Base-by-base conservation (phyloP, 2,888 invertebrate species). In the Lamellibrachia columna region DNA sequence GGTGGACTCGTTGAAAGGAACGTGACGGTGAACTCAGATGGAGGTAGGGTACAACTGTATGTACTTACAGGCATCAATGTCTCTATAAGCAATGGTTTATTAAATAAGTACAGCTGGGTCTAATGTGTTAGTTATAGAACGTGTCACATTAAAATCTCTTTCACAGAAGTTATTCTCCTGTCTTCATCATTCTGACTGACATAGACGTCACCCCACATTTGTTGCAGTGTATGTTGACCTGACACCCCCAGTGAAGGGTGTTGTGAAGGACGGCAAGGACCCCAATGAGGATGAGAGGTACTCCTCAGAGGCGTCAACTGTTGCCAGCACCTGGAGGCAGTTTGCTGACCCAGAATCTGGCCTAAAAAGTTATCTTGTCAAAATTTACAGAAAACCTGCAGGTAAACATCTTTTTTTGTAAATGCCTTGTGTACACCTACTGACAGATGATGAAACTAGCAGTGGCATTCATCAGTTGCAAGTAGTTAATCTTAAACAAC, bases 331-430 rank as follows among this genome's bases (percentile, higher is more conserved):
- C 9, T 93, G 93, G 93, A 52, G 15, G 9, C 55, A 75, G 11
- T 93, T 93, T 90, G 9, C 40, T 53, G 93, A 93, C 91, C 93
- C 93, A 28, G 93, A 93, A 92, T 93, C 93, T 90, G 93, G 92
- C 91, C 91, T 93, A 28, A 91, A 75, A 75, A 75, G 22, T 15
- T 75, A 75, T n/a, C 75, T 75, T 22, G 22, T 75, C 75, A 75
- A 15, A 15, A 22, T 75, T 22, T 75, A 75, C 75, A 75, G 75
- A 75, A 75, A 75, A n/a, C 22, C 75, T 75, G 75, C 75, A 75
- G 75, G 75, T 75, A 75, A 75, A 75, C 9, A 9, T 55, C 55
- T 22, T 75, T 75, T 75, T 15, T 3, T 75, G 75, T 75, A 15
- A 22, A 22, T 6, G 6, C 22, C 22, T 75, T 55, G 55, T 55